Base-by-base conservation (phyloP, 2,888 invertebrate genomes). In the Drosophila suboccidentalis region DNA sequence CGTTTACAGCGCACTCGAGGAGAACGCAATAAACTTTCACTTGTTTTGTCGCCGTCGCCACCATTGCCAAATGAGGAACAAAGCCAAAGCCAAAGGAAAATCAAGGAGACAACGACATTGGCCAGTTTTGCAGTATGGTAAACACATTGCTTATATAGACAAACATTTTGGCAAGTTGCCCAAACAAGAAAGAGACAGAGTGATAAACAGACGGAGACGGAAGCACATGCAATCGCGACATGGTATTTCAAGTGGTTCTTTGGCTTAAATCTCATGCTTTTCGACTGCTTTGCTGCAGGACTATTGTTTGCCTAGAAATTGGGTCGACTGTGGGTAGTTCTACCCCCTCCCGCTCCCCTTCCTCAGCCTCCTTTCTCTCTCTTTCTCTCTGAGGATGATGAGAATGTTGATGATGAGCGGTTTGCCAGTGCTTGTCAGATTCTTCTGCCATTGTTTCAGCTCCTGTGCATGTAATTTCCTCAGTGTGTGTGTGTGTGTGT, bases 381-480 rank as follows among this genome's bases (percentile, higher is more conserved):
- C 17, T 15, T 17, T n/a, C 15, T 44, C 51, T 53, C 58, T n/a
- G 26, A 17, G 47, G 32, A 13, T 64, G 41, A 46, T 53, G 51
- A 44, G 61, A 54, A 61, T 60, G 68, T 57, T 72, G 71, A 71
- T 71, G 72, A 79, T 68, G 83, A 83, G 74, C 67, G 67, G 66
- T 66, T 71, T 47, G 49, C 55, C 69, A 67, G 46, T 43, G 71
- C 75, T 71, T 63, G 78, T 63, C 75, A 68, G 84, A 69, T 67
- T 65, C 59, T 59, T 46, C 60, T 69, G 86, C 74, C 66, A 82
- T 82, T 85, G 86, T 82, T 86, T 80, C 70, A 77, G 72, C 72
- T 80, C 71, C 76, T 75, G 71, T 73, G 83, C 82, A 77, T 86
- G 83, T 77, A 82, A 85, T 82, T 82, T 82, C 83, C 83, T 80